A percentile compares a stretch with the other conserved stretches of the same genome.
phyloP scores from a whole-genome alignment of 2,113 vertebrate species.

The Pithys albifrons region DNA sequence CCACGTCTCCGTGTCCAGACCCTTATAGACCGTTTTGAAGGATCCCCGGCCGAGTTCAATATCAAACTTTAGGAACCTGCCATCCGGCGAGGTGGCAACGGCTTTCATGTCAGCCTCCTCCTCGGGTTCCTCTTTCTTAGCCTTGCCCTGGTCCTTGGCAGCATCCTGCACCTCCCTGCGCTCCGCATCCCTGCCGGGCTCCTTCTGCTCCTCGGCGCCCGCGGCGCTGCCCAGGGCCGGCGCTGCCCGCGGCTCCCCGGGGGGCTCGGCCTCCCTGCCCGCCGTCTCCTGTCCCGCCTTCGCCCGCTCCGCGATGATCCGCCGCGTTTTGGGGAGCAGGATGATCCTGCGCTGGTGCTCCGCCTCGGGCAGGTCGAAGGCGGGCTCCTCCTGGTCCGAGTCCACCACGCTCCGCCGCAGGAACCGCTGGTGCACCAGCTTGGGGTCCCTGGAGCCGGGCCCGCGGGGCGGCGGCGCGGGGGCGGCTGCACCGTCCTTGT shows the following conservation, averaged over 20 bases:
- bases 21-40: constrained; percentile 98
- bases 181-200: constrained; percentile 46
- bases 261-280: neutral
- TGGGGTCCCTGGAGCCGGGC: constrained; percentile 58
- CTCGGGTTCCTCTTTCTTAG: constrained; percentile 89
- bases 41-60: constrained; percentile 96
- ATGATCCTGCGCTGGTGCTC: constrained; percentile 74
- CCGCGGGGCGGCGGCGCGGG: neutral
- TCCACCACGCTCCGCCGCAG: constrained; percentile 89
- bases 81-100: constrained; percentile 92
- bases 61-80: constrained; percentile 98
- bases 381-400: constrained; percentile 87
- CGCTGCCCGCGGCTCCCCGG: neutral
- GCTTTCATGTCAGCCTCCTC: constrained; percentile 92
- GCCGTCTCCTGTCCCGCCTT: constrained; percentile 58
- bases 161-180: constrained; percentile 65
- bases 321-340: constrained; percentile 73
- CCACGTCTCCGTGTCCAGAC: constrained; percentile 97
- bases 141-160: constrained; percentile 63
- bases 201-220: neutral
- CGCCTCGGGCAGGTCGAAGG: constrained; percentile 80
- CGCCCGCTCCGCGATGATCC: constrained; percentile 75
- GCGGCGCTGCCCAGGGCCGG: neutral
- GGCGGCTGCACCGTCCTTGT: too few species aligned
- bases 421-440: constrained; percentile 85